Evolutionary conservation across 2,797 vertebrate species (phyloP), one percentile per base, ranked within the genome.

Genomic region (Emys orbicularis): DNA sequence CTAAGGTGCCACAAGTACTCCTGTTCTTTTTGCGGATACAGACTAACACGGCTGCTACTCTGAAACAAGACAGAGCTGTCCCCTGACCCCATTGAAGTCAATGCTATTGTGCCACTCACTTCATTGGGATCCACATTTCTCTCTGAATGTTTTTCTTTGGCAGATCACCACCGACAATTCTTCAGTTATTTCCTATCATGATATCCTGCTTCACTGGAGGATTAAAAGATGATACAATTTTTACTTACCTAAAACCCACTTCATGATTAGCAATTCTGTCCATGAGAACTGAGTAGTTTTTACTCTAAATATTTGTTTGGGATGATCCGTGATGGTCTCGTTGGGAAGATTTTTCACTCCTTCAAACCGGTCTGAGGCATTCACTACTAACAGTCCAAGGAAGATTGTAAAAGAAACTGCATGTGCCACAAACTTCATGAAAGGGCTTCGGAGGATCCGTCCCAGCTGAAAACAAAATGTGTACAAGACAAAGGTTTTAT

Each of bases 391-490:
- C 83, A 99, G 98, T 85, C 99, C 99, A 92, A 99, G 97, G 97
- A 99, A 99, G 98, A 99, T 99, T 85, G 99, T 99, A 97, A 99
- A 99, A 91, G 99, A 99, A 91, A 99, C 99, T 0, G 99, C 99
- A 4, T 99, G 99, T 72, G 99, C 99, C 91, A 99, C 99, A 93
- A 99, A 99, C 98, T 99, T 99, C 99, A 99, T 99, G 96, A 99
- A 99, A 79, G 99, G 99, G 83, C 99, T 99, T 87, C 99, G 98
- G 47, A 99, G 98, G 92, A 99, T 99, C 95, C 99, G 99, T 95
- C 99, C 99, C 92, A 99, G 86, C 99, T 99, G 97, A 91, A 97
- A 97, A 96, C 3, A 86, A 97, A 98, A 95, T 81, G 92, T 1
- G 41, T 9, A 94, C 12, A 95, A 92, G 34, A 37, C 0, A 5